Percentiles rank a stretch among this genome's conserved stretches.
Evolutionary conservation across 2,888 invertebrate species (phyloP).

Genomic region (Miltochrista miniata): DNA sequence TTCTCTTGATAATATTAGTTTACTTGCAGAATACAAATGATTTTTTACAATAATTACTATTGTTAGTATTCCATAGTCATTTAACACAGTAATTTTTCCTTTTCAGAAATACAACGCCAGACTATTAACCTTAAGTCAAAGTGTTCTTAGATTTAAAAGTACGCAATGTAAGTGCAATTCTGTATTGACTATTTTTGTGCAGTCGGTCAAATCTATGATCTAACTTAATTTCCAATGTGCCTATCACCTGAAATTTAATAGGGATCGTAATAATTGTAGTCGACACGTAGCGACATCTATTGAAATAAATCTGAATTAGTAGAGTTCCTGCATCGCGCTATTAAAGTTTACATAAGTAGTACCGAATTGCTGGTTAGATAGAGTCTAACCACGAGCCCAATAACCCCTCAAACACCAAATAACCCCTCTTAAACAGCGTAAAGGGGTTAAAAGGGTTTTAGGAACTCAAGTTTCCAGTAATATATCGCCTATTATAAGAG

Average conservation of each 20-base stretch:
- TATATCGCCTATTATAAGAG: no score
- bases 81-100: not conserved
- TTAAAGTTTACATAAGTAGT: not conserved
- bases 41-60: no score
- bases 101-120: slow-evolving; percentile 5
- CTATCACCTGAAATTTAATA: not conserved
- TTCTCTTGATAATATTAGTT: no score
- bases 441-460: no score
- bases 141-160: slow-evolving; percentile 37
- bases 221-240: not conserved
- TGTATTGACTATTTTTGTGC: slow-evolving; percentile 6
- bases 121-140: slow-evolving; percentile 10
- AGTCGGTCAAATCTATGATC: not conserved
- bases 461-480: no score
- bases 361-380: not conserved
- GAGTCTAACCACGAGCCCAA: no score
- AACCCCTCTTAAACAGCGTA: no score
- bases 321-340: not conserved
- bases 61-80: no score
- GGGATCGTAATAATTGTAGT: not conserved
- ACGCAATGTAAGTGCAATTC: slow-evolving; percentile 32
- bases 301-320: not conserved
- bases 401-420: no score
- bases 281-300: not conserved
- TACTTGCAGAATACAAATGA: no score